Evolutionary conservation across 2,797 vertebrate species (phyloP).

Genomic region (Echeneis naucrates): DNA sequence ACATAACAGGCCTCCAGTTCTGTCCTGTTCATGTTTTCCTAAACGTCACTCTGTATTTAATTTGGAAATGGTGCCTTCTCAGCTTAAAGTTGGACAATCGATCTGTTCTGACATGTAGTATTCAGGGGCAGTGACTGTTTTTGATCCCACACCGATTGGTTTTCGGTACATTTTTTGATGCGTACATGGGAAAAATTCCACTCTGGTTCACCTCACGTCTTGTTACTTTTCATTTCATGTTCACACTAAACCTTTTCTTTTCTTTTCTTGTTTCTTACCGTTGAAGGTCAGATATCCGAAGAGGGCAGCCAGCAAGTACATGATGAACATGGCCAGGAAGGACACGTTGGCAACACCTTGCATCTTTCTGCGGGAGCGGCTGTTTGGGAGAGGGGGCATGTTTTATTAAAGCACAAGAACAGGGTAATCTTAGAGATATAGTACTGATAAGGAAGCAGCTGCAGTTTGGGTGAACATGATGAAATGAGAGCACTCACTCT

Average conservation of each 20-base stretch:
- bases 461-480: neutral
- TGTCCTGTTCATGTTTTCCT: slow-evolving; percentile 3
- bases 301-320: slow-evolving; percentile 96
- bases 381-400: slow-evolving; percentile 56
- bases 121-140: neutral
- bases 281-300: slow-evolving; percentile 99
- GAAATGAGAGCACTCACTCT: slow-evolving; percentile 82
- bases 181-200: too few relatives aligned
- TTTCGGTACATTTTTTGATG: neutral
- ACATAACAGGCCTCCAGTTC: slow-evolving; percentile 25
- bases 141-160: neutral
- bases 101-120: neutral
- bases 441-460: neutral
- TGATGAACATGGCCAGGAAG: slow-evolving; percentile 96
- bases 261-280: slow-evolving; percentile 80
- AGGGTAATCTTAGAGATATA: neutral
- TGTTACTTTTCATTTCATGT: too few relatives aligned
- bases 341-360: slow-evolving; percentile 96
- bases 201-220: too few relatives aligned
- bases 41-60: neutral
- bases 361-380: slow-evolving; percentile 94
- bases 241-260: too few relatives aligned
- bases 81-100: neutral
- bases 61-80: neutral
- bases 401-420: slow-evolving; percentile 2